Conservation (phyloP, 2,113 vertebrate species). For the Anser brachyrhynchus region DNA sequence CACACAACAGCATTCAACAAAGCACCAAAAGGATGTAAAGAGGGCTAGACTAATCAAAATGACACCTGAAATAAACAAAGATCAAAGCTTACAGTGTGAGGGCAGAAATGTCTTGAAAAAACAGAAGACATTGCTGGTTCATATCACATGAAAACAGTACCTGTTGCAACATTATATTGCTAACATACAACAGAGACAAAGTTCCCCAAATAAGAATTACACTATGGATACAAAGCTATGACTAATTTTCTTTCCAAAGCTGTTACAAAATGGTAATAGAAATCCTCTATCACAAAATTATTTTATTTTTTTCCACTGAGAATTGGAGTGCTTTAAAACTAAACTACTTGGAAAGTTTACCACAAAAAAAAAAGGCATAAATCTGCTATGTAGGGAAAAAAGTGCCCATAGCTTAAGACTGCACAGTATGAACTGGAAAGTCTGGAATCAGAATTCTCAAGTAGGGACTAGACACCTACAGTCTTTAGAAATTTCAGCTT, state of each 20-base stretch:
- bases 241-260: not conserved
- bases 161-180: not conserved
- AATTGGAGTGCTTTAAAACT: not conserved
- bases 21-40: not conserved
- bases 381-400: not conserved
- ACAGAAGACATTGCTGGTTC: not conserved
- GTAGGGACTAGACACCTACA: not conserved
- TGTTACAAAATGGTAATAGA: not conserved
- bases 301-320: not conserved
- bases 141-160: not conserved
- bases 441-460: not conserved
- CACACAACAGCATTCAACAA: not conserved
- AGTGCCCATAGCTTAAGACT: not conserved
- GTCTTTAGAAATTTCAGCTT: rapidly evolving
- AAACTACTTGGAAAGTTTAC: not conserved
- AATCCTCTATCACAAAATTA: not conserved
- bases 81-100: not conserved
- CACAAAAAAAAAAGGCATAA: not conserved
- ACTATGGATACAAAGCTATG: not conserved
- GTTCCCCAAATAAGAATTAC: not conserved
- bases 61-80: not conserved
- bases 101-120: not conserved
- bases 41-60: not conserved
- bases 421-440: not conserved
- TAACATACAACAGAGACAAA: not conserved